Base-by-base conservation (phyloP, 2,888 invertebrate species). In the Diarsia brunnea region DNA sequence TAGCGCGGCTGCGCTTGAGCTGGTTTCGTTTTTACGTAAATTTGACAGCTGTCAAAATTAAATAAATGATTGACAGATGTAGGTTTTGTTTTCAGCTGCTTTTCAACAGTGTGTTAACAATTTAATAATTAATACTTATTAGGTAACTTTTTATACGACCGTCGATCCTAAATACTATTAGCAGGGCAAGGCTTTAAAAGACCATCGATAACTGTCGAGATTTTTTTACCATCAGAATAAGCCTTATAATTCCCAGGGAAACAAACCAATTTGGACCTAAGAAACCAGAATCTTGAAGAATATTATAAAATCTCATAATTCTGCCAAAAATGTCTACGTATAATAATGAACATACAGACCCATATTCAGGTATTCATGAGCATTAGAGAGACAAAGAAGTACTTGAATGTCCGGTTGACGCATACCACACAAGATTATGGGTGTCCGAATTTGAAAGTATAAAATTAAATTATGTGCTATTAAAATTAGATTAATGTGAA, bases 401-500 rank as follows among this genome's bases (percentile, higher is more conserved):
- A 67, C 43, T 76, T 61, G 10, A 4, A 24, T 64, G 58, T 69
- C 38, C n/a, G 21, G 38, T 65, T 74, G 80, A 80, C 69, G 72
- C 76, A 70, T 76, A 63, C 75, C 58, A 19, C 4, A 69, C 43
- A 60, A 84, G 69, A 84, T 84, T 73, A 81, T 78, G 79, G 80
- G 79, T 81, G 72, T 73, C 69, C 58, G 71, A 67, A 76, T 77
- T 71, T 43, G 73, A 73, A 74, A 84, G 74, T 71, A 83, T 65
- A 61, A 75, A 70, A 82, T 78, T 80, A 79, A 85, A 83, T 78
- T 47, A 71, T 43, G 51, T 60, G 61, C 51, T 69, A 84, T 83
- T 83, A 83, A 84, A 83, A 83, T 81, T 60, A 84, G 84, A 83
- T 83, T 83, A 84, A 64, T 72, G 55, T 73, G 68, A 65, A 49